Conservation (phyloP, 2,888 invertebrate genomes). For the Lepidochrysops patricia region DNA sequence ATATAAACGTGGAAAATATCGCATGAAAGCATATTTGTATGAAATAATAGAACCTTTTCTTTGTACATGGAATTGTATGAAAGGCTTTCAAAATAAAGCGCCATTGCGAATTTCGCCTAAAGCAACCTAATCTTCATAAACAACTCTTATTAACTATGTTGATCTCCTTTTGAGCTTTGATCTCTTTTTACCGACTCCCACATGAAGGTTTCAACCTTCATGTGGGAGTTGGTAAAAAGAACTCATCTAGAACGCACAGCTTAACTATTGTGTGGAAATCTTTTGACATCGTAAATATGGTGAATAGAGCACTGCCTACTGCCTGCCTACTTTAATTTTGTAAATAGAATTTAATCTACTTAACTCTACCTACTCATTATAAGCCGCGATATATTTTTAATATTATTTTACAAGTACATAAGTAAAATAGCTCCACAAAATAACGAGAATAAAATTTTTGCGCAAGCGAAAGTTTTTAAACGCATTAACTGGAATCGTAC, state of each 20-base stretch:
- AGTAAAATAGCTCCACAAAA: neutral
- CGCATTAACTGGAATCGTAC: neutral
- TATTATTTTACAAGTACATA: neutral
- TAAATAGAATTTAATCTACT: too few relatives aligned
- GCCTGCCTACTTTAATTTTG: too few relatives aligned
- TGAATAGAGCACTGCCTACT: too few relatives aligned
- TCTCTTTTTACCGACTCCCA: neutral
- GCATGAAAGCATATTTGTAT: neutral
- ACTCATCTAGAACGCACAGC: neutral
- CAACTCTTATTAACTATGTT: neutral
- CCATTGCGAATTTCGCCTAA: neutral
- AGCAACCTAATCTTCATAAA: neutral
- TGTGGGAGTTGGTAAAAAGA: neutral
- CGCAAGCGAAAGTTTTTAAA: neutral
- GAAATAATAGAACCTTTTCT: neutral
- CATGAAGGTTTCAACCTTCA: too few relatives aligned
- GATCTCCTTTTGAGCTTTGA: neutral
- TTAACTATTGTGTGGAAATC: neutral
- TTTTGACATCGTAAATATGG: too few relatives aligned
- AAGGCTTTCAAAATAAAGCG: neutral
- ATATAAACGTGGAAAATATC: neutral
- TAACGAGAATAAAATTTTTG: neutral
- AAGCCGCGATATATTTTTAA: too few relatives aligned
- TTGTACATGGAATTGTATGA: neutral
- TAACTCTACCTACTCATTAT: too few relatives aligned